Base-by-base conservation (phyloP, 2,888 invertebrate species). In the Magallana nippona region DNA sequence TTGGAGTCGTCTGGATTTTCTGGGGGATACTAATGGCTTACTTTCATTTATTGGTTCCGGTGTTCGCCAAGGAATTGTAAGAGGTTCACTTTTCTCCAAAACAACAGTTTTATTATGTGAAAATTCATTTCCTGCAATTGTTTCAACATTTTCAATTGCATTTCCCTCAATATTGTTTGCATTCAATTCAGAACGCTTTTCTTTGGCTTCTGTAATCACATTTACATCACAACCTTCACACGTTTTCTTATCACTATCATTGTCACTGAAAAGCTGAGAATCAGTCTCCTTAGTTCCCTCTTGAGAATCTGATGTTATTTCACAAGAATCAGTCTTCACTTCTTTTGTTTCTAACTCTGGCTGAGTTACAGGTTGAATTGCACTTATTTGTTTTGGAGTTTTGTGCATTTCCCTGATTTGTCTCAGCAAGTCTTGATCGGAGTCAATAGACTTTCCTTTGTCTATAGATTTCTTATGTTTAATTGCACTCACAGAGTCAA, bases 401-500 rank as follows among this genome's bases (percentile, higher is more conserved):
- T 32, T 71, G 27, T 71, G 71, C 71, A 71, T 71, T 71, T 71
- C 71, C 32, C 17, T 71, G 15, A 71, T 71, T 32, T 71, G 32
- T 27, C 27, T 71, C 27, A 71, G 27, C 71, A 71, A 71, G 15
- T 71, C 71, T 71, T 71, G 71, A 71, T 71, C 71, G 2, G 71
- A 71, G 17, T 71, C 71, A 2, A 27, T 32, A 71, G 27, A 11
- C 71, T 71, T 71, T 11, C 2, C 27, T 71, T 71, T 71, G 15
- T 13, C 71, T 71, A 17, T 17, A 71, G 32, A 0, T 71, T 71
- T 71, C 15, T 22, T 22, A 63, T 13, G 10, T 63, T 63, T 63
- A 22, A 5, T 32, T 71, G 32, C 71, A 78, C 55, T 78, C 8
- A n/a, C 78, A 19, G 78, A 55, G 1, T 86, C 87, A 78, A 87